phyloP scores from a whole-genome alignment of 2,113 vertebrate genomes.

The Calonectris borealis region DNA sequence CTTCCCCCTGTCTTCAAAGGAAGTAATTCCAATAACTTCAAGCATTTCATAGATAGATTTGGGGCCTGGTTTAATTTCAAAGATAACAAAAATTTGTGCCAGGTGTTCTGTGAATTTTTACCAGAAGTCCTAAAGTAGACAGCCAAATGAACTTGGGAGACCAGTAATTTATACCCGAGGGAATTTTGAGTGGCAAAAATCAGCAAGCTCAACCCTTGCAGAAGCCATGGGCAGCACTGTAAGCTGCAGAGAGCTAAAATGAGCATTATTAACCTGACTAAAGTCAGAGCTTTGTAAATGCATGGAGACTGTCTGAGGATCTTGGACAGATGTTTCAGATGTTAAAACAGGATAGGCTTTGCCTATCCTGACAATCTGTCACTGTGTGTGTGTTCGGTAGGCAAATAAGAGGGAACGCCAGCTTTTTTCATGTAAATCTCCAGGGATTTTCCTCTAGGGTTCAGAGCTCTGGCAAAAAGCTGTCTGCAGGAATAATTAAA shows the following conservation, averaged over 20 bases:
- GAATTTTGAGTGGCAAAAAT: not conserved
- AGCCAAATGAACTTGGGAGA: not conserved
- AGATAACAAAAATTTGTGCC: not conserved
- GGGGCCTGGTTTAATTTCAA: not conserved
- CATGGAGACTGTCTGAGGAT: not conserved
- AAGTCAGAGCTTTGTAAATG: constrained; percentile 16
- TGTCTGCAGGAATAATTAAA: constrained; percentile 55
- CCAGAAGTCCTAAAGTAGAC: not conserved
- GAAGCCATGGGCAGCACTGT: not conserved
- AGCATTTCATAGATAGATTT: not conserved
- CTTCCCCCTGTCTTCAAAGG: constrained; percentile 15
- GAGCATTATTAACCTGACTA: not conserved
- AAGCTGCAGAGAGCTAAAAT: not conserved
- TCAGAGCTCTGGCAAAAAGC: constrained; percentile 49
- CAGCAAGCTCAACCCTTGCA: not conserved
- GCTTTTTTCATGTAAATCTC: constrained; percentile 65
- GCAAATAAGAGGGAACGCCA: constrained; percentile 37
- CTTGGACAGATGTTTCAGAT: constrained; percentile 46
- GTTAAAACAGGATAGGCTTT: constrained; percentile 47
- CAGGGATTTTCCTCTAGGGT: constrained; percentile 47
- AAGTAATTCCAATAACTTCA: constrained; percentile 31
- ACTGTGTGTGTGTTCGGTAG: constrained; percentile 36
- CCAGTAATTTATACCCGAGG: not conserved
- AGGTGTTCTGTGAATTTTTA: not conserved
- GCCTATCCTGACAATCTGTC: constrained; percentile 62